Evolutionary conservation across 2,888 invertebrate genomes (phyloP), one percentile per base, ranked within the genome.

Genomic region (Volucella inanis): DNA sequence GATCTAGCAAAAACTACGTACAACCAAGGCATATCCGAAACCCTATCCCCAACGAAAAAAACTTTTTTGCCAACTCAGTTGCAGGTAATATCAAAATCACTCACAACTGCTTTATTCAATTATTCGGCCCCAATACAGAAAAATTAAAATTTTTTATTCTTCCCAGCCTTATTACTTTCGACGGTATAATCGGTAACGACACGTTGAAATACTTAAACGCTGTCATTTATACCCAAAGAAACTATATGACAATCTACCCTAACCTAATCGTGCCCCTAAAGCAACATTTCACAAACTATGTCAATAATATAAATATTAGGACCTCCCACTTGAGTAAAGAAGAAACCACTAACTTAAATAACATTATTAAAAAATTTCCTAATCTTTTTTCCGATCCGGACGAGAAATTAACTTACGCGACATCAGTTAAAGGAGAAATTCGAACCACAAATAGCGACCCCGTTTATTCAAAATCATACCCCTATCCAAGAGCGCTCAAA

Each of bases 61-160:
- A 11, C 10, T 81, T 81, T 54, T 71, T 54, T 38, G 65, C 82
- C n/a, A 82, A 70, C 61, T 77, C 76, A 22, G 81, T 81, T 11
- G 68, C 64, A 57, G 72, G 61, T 45, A 72, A 52, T 22, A 77
- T 77, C 22, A 68, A 68, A 76, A 68, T 65, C 12, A 76, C 76
- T n/a, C 76, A 76, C n/a, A 49, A 76, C 39, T 39, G 14, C 6
- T 43, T 59, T 41, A 14, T 54, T 50, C 55, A 71, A n/a, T 47
- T 78, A n/a, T 49, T 72, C 12, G 31, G n/a, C 14, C 49, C 68
- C 70, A 70, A 9, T 14, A 45, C 54, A 64, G 43, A 65, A 11
- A 57, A 65, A 47, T 38, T 79, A 18, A 3, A 72, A 55, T 50
- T 79, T 43, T 68, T 14, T 12, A 76, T 59, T 10, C 52, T 57